phyloP scores from a whole-genome alignment of 2,888 invertebrate species.

The Himalopsyche anomala region DNA sequence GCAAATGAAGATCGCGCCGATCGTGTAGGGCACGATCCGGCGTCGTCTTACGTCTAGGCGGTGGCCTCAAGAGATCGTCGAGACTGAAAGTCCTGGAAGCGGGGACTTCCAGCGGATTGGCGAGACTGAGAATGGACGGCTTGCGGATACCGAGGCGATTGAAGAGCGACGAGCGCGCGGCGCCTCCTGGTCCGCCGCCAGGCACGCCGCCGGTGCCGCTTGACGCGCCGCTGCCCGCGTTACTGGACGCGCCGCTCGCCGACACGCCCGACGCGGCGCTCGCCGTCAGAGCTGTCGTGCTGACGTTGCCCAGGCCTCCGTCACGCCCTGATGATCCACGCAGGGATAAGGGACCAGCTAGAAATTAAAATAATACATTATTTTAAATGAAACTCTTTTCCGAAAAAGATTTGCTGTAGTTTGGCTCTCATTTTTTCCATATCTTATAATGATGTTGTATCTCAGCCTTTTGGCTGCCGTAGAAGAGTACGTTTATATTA shows the following conservation, averaged over 20 bases:
- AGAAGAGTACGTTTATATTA: no score
- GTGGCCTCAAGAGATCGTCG: constrained; percentile 91
- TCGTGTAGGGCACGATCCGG: constrained; percentile 7
- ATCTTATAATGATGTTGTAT: no score
- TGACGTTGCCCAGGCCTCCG: constrained; percentile 69
- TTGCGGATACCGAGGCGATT: constrained; percentile 92
- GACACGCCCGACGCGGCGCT: constrained; percentile 69
- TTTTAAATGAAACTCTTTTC: neutral
- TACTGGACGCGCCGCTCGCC: constrained; percentile 74
- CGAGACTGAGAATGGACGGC: constrained; percentile 89
- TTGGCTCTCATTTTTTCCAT: no score
- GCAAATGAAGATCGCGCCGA: constrained; percentile 1
- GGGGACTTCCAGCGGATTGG: constrained; percentile 77
- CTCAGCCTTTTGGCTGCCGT: no score
- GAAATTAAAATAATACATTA: constrained; percentile 54
- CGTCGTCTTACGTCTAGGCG: constrained; percentile 85
- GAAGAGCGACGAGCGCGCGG: constrained; percentile 79
- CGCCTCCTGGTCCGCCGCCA: constrained; percentile 75
- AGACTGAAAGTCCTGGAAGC: constrained; percentile 90
- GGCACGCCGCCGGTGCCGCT: constrained; percentile 70
- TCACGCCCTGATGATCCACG: constrained; percentile 65
- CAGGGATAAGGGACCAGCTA: constrained; percentile 65
- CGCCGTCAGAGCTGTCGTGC: constrained; percentile 71
- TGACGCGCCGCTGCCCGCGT: constrained; percentile 69
- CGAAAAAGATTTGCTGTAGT: no score